Base-by-base conservation (phyloP, 2,113 vertebrate species). In the Hemicordylus capensis region DNA sequence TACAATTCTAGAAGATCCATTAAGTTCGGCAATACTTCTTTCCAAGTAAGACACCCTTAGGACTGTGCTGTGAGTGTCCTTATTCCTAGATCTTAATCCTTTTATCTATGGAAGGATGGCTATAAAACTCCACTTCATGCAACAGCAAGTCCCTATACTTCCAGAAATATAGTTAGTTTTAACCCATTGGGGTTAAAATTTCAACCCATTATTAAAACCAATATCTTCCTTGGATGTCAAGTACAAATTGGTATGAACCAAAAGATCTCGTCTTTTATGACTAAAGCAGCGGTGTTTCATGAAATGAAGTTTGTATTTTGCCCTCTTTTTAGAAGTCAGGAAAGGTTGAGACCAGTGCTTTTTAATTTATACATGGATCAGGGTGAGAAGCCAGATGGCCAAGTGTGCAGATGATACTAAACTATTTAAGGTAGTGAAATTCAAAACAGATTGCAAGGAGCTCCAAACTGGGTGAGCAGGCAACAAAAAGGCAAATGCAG, bases 51-150 rank as follows among this genome's bases (percentile, higher is more conserved):
- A 51, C 12, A 51, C 12, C 6, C 48, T 51, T 51, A 51, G 48
- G 48, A 51, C 48, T 51, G 48, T 51, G n/a, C n/a, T 51, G 12
- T 44, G n/a, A 24, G 17, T 39, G 75, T 11, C 75, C 51, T 58
- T 58, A 24, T 42, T 77, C 24, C 31, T 4, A 3, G 12, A 58
- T 6, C 54, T 22, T 77, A 34, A 39, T 26, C 44, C 28, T 51
- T 75, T 31, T 39, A 75, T 76, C 22, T 42, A 31, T 31, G 22
- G 26, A 17, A 59, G 19, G 74, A 69, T 61, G 78, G 63, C 59
- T 84, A 34, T 39, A 87, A 70, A 61, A 87, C 80, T 70, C 63
- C 88, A 79, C 69, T 83, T 79, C 39, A 8, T 1, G 19, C 54
- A 69, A 44, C 3, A 61, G 24, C 75, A 67, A 70, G 77, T 11